Evolutionary conservation across 2,888 invertebrate species (phyloP), one percentile per base, ranked within the genome.

Genomic region (Chrysolina oricalcia): DNA sequence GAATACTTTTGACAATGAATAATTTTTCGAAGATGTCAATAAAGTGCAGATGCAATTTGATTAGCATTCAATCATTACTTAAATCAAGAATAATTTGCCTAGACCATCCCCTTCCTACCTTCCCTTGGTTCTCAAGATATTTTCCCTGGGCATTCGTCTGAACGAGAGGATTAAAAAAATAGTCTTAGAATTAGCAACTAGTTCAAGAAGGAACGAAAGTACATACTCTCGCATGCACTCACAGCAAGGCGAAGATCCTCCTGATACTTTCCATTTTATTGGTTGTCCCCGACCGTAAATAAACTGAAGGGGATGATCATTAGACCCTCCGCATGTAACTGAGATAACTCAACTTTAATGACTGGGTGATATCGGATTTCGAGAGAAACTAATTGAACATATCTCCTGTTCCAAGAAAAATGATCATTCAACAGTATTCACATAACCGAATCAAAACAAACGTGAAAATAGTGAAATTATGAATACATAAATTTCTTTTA

Each of bases 311-410:
- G 13, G 53, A 2, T 23, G 53, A 19, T 53, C 21, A 53, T 53
- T 53, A 21, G 11, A 53, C 53, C 19, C 53, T 23, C 21, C 53
- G 2, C 19, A 17, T 23, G 53, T 21, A 13, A 53, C 21, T 13
- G 53, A 53, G 53, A 53, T 21, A 53, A 21, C 53, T 21, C 48
- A 48, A 48, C 17, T 48, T 19, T 53, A 53, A 23, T 53, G 10
- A 53, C 53, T 53, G 13, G 21, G 19, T 21, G 13, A 53, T 17
- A 53, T 53, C 13, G 11, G 21, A 21, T 53, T 53, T 53, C 13
- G 13, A 53, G 21, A 21, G 5, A 5, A 11, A 43, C 15, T 43
- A 43, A 43, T 53, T 53, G 21, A 53, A 21, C 4, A 0, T 10
- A 53, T 9, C 21, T 53, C 21, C 53, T 53, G 21, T 53, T 21